Evolutionary conservation across 2,888 invertebrate genomes (phyloP).

Genomic region (Hyppa rectilinea): DNA sequence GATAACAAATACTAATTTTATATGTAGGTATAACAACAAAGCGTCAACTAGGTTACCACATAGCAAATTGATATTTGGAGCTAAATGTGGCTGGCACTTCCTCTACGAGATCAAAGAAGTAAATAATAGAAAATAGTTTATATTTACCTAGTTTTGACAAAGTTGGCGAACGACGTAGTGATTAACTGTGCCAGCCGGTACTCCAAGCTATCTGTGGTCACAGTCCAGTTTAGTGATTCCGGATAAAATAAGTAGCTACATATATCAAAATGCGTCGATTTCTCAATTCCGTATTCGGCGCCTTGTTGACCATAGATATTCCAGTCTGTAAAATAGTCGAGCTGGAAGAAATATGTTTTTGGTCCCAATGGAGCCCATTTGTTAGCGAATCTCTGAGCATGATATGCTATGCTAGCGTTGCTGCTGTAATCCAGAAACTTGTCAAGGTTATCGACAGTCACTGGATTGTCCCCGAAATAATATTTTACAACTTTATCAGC

Average conservation of each 20-base stretch:
- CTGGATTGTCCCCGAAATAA: constrained; percentile 65
- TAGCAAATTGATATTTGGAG: not conserved
- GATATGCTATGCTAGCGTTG: constrained; percentile 62
- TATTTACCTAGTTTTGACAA: constrained; percentile 79
- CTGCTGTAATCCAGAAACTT: constrained; percentile 62
- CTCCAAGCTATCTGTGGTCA: constrained; percentile 68
- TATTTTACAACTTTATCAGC: constrained; percentile 61
- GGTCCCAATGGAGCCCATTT: constrained; percentile 50
- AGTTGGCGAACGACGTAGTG: constrained; percentile 75
- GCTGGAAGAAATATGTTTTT: constrained; percentile 70
- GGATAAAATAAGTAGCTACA: constrained; percentile 71
- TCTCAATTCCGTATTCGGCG: constrained; percentile 64
- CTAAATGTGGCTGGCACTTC: not conserved
- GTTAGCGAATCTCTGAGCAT: constrained; percentile 64
- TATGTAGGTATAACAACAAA: not conserved
- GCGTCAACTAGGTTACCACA: not conserved
- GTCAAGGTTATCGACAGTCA: constrained; percentile 58
- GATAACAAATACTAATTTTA: not conserved
- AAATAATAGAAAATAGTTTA: not conserved
- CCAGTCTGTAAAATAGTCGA: constrained; percentile 70
- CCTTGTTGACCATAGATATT: constrained; percentile 69
- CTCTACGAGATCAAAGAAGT: not conserved
- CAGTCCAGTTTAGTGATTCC: constrained; percentile 61
- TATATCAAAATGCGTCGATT: constrained; percentile 76
- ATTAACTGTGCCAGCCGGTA: constrained; percentile 73